Evolutionary conservation across 2,888 invertebrate species (phyloP), one percentile per base, ranked within the genome.

Genomic region (Eristalis tenax): DNA sequence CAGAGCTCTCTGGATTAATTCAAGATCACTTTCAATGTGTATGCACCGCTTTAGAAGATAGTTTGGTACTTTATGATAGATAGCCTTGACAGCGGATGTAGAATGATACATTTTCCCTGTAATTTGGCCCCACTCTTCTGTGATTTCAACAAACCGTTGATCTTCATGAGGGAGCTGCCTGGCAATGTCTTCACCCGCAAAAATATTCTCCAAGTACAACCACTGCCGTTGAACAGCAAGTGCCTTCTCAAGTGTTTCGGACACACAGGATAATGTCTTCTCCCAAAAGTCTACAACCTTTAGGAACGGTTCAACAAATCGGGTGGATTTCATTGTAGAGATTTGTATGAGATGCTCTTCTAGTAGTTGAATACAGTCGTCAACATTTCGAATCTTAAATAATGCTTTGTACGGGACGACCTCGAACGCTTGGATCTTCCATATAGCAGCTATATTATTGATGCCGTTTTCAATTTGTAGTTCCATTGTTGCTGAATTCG

Each of bases 401-500:
- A 96, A 95, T 8, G 94, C 95, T 90, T 94, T 96, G 91, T 96
- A 96, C 1, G 95, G 94, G 4, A 94, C 93, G 94, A 97, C 96
- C 91, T 97, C 96, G 88, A 97, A 94, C 0, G 94, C 94, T 89
- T 96, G 96, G 1, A 92, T 93, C 79, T 95, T 94, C 98, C 98
- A 98, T 15, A 95, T 94, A 61, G 95, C 94, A 26, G 94, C 93
- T 69, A 98, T 97, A 32, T 94, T 94, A 91, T 95, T 95, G 23
- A 98, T 92, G n/a, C 95, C 96, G 91, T 95, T 95, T 93, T 98
- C 98, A 90, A 98, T 97, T 89, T 96, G 96, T 70, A 97, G 92
- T 92, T 98, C 98, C 96, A 98, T 97, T 1, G 97, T 97, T 13
- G 98, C 98, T 3, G 97, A 96, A 89, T 96, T 96, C 0, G 98